These are phyloP conservation scores for Lipophrys pholis DNA, from an alignment of 2,113 vertebrate species.

Conservation along the genomic window DNA sequence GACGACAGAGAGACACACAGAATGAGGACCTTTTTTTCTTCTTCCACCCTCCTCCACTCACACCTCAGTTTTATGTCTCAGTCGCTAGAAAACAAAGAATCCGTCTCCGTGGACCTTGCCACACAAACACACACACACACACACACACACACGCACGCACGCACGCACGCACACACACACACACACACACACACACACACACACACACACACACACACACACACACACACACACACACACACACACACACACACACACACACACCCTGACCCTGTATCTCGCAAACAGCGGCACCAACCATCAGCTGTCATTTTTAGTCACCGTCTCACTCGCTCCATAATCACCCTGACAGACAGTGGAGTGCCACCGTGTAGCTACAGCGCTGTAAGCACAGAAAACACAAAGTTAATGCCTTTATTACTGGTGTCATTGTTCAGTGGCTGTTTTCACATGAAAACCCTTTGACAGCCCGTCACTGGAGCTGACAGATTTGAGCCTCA, in stretches of 20 bases:
- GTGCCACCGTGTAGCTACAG: slow-evolving; percentile 8
- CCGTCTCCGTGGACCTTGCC: slow-evolving; percentile 41
- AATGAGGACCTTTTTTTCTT: slow-evolving; percentile 25
- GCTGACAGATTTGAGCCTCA: neutral
- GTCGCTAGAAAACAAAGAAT: slow-evolving; percentile 58
- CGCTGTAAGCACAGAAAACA: neutral
- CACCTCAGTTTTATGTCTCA: slow-evolving; percentile 68
- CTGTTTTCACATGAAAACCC: neutral
- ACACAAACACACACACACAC: slow-evolving; percentile 34
- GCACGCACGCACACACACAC: slow-evolving; percentile 12
- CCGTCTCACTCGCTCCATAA: slow-evolving; percentile 13
- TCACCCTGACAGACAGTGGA: slow-evolving; percentile 22
- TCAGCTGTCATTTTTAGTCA: slow-evolving; percentile 52
- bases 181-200: slow-evolving; percentile 26
- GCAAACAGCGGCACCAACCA: slow-evolving; percentile 43
- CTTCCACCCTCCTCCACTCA: neutral
- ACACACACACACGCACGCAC: slow-evolving; percentile 11
- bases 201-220: slow-evolving; percentile 25
- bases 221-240: slow-evolving; percentile 33
- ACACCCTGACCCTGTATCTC: slow-evolving; percentile 41
- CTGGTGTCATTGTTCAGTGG: neutral
- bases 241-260: slow-evolving; percentile 31
- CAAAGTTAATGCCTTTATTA: slow-evolving; percentile 8
- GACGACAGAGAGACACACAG: slow-evolving; percentile 35
- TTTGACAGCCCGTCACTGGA: neutral